Percentiles rank a stretch among this genome's conserved stretches.
Conservation (phyloP, 2,113 vertebrate species). For the Myrmophylax atrothorax region DNA sequence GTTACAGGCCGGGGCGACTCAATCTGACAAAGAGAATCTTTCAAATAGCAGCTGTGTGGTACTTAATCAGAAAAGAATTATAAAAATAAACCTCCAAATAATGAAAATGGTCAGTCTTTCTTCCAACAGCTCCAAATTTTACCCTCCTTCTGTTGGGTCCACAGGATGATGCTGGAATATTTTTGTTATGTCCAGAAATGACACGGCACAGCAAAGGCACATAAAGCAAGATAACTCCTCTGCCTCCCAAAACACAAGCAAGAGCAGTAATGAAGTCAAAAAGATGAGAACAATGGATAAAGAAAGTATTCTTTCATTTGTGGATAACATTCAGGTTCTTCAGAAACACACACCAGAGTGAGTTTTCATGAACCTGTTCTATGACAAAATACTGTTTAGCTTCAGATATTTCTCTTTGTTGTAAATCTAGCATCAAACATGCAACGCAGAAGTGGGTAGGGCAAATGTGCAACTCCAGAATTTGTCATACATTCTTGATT, state of each 20-base stretch:
- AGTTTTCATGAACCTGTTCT: neutral
- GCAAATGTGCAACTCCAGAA: neutral
- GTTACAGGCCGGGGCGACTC: neutral
- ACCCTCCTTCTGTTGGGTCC: neutral
- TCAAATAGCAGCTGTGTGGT: neutral
- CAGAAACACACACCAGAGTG: neutral
- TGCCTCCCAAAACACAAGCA: neutral
- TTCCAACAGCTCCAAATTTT: neutral
- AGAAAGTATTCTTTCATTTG: neutral
- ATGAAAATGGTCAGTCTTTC: rapidly evolving
- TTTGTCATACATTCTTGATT: neutral
- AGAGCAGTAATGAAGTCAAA: neutral
- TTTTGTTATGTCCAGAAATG: neutral
- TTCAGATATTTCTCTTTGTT: neutral
- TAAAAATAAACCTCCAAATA: neutral
- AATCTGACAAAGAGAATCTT: neutral
- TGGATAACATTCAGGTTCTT: neutral
- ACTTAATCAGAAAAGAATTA: neutral
- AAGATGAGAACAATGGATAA: neutral
- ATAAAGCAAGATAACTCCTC: neutral
- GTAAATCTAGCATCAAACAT: neutral
- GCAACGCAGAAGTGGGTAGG: neutral
- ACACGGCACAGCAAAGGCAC: neutral
- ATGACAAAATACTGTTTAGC: neutral
- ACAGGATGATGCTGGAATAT: neutral